phyloP scores from a whole-genome alignment of 37 sponge, comb jelly and placozoan species.

The Bolinopsis microptera region DNA sequence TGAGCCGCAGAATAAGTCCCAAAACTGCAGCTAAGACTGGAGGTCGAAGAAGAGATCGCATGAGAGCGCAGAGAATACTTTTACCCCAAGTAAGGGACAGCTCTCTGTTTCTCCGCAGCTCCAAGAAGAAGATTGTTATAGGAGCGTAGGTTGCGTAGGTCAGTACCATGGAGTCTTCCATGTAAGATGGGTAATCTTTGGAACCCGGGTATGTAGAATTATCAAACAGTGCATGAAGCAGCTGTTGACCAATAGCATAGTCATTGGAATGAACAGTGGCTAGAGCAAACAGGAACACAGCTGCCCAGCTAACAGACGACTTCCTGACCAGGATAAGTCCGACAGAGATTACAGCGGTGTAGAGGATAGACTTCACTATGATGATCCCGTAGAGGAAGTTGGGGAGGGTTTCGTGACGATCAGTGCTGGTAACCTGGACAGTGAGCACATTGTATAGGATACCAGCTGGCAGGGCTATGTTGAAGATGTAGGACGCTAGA shows the following conservation, averaged over 20 bases:
- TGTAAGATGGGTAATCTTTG: not conserved
- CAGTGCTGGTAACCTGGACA: not conserved
- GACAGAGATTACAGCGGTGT: not conserved
- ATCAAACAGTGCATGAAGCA: conserved; percentile 16
- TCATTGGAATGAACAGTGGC: conserved; percentile 14
- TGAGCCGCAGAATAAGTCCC: not conserved
- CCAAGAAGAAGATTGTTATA: conserved; percentile 17
- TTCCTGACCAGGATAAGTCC: not conserved
- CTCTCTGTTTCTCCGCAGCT: conserved; percentile 32
- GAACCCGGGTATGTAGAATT: not conserved
- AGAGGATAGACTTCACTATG: not conserved
- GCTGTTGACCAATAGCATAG: conserved; percentile 9
- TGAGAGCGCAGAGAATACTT: not conserved
- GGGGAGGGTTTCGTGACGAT: not conserved
- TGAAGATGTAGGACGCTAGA: conserved; percentile 50
- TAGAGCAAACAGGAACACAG: conserved; percentile 32
- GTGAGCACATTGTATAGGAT: conserved; percentile 23
- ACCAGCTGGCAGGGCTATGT: conserved; percentile 59
- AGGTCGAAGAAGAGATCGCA: conserved; percentile 13
- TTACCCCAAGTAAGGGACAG: conserved; percentile 41
- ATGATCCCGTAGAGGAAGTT: not conserved
- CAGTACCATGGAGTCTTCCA: conserved; percentile 27
- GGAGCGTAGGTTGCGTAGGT: conserved; percentile 22
- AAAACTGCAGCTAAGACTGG: not conserved
- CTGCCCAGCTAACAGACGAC: not conserved